Base-by-base conservation (phyloP, 2,797 vertebrate species). In the Babyrousa celebensis region DNA sequence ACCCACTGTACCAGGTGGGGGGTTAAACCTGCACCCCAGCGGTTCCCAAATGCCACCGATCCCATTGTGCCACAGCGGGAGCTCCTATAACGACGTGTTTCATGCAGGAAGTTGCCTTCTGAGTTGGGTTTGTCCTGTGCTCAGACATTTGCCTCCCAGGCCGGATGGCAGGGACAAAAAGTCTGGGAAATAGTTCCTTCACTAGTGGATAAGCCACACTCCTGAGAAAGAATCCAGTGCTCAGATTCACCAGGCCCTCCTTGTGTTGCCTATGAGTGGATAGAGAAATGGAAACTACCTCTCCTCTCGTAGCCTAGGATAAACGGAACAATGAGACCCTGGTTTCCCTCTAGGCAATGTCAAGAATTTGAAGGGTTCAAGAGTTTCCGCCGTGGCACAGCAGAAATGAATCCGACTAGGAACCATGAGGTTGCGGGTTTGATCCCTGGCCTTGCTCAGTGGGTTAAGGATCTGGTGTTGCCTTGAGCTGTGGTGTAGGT, bases 111-210 rank as follows among this genome's bases (percentile, higher is more conserved):
- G 23, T 77, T 88, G 72, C n/a, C 78, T 95, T 68, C 62, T 21
- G 27, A 75, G 48, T 65, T 52, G 60, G n/a, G 20, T 58, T 83
- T 80, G 65, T 54, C 94, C 84, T 68, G 85, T 58, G 89, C 90
- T 67, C 18, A 94, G 92, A 71, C 25, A 63, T 58, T 12, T n/a
- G 79, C 62, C 43, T 82, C 60, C 43, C 12, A 5, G n/a, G 75
- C 92, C 91, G 48, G 68, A 85, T 36, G 93, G 92, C 71, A 67
- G 83, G 85, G 56, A 71, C 89, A n/a, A 60, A 52, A 72, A 89
- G 43, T 78, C 92, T 85, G 87, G 67, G 60, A 63, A 71, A 58
- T 21, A n/a, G 20, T 70, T 92, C 40, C 83, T 85, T 68, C 62
- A 29, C 56, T 27, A 5, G 27, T 58, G 63, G 85, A 84, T 40